These are phyloP conservation scores for Antigone vipio DNA, from an alignment of 2,113 vertebrate species.

Conservation along the genomic window DNA sequence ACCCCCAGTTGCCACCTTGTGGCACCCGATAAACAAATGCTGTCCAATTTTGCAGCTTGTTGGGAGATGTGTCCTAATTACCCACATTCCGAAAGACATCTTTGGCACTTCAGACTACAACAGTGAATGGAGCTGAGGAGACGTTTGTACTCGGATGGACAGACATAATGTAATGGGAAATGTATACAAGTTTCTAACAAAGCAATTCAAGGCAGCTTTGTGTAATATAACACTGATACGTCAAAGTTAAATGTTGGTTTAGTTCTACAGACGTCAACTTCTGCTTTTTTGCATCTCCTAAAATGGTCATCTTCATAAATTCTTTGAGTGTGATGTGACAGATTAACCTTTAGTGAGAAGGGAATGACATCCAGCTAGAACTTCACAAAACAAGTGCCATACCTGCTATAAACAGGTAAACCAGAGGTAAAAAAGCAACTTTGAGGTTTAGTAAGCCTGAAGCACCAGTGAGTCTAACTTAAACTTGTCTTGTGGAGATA, in stretches of 20 bases:
- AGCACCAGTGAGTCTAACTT: background rate
- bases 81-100: background rate
- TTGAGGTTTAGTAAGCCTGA: background rate
- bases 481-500: background rate
- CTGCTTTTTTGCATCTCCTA: background rate
- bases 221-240: background rate
- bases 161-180: background rate
- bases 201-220: background rate
- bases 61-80: background rate
- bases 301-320: background rate
- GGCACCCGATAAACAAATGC: background rate
- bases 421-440: background rate
- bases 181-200: background rate
- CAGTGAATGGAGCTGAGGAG: background rate
- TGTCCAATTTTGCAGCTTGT: background rate
- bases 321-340: background rate
- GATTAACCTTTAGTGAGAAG: background rate
- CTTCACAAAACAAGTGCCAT: background rate
- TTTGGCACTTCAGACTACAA: background rate
- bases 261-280: background rate
- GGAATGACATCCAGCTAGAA: background rate
- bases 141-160: accelerated
- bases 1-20: background rate
- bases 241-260: background rate
- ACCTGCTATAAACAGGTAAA: background rate